Percentiles rank a stretch among this genome's conserved stretches.
Evolutionary conservation across 2,797 vertebrate genomes (phyloP).

Genomic region (Myotis findleyi): DNA sequence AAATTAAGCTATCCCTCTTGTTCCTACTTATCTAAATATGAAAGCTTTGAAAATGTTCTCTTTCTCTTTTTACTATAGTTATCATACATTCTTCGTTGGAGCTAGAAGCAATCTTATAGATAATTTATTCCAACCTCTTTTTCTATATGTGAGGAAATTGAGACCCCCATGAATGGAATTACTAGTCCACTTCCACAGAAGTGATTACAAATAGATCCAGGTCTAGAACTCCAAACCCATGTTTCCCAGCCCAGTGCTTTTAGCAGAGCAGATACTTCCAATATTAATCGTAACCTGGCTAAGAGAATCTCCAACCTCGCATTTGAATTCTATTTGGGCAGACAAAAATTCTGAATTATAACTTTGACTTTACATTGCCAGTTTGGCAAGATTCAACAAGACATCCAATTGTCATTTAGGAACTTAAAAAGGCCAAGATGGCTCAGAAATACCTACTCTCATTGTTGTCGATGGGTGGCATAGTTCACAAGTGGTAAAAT

Average conservation of each 20-base stretch:
- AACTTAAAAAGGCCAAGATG: conserved; percentile 18
- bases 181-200: neutral
- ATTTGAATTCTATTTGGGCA: conserved; percentile 44
- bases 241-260: neutral
- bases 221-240: neutral
- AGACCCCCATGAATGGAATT: neutral
- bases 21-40: neutral
- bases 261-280: neutral
- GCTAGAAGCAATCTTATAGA: neutral
- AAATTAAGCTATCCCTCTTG: neutral
- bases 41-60: neutral
- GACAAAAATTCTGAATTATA: conserved; percentile 57
- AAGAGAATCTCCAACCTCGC: neutral
- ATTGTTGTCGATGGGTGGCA: neutral
- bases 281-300: neutral
- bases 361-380: conserved; percentile 24
- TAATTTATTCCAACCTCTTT: neutral
- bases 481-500: neutral
- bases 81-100: neutral
- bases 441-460: neutral
- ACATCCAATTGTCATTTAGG: conserved; percentile 23
- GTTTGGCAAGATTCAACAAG: conserved; percentile 36
- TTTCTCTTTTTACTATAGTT: neutral
- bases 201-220: neutral
- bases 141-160: neutral